Base-by-base conservation (phyloP, 2,113 vertebrate genomes). In the Stigmatopora nigra region DNA sequence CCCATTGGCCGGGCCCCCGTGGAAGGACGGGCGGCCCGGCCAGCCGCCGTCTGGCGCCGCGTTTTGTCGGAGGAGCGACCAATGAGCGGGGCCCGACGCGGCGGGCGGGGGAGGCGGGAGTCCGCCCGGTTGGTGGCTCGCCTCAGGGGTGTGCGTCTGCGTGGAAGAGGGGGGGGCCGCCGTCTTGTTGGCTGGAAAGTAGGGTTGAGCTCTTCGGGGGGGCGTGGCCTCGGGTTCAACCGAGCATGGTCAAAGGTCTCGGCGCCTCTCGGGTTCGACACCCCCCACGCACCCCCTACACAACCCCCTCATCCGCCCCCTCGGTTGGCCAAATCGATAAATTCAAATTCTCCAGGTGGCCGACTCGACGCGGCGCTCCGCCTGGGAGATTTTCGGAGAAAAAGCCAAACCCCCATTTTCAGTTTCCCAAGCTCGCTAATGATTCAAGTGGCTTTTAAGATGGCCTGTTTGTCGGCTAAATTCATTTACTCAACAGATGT, bases 141-240 rank as follows among this genome's bases (percentile, higher is more conserved):
- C n/a, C 59, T 22, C 41, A 15, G 41, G 35, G n/a, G 59, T 61
- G 59, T 61, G 59, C 41, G 58, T 60, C 36, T 19, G 58, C n/a
- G 76, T 71, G 19, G 51, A 20, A 75, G 65, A 75, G 70, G 68
- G 78, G 72, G 72, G 73, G 69, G n/a, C n/a, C n/a, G n/a, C 68
- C 0, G 68, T 72, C 79, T 76, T 72, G 69, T 87, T 88, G 86
- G 85, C 60, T 77, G 64, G 73, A 77, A 87, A 86, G 78, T 79
- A 68, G 84, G 84, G 74, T 85, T 85, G 83, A 84, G 83, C 81
- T 81, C 62, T 73, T 63, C 8, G 75, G 75, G 81, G 75, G 81
- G 87, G 84, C 38, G 87, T 82, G 82, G 81, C 64, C 53, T 65
- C 46, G 11, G 49, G 36, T 73, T 87, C 4, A 47, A 73, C 70